Evolutionary conservation across 2,113 vertebrate genomes (phyloP), one percentile per base, ranked within the genome.

Genomic region (Peucedramus taeniatus): DNA sequence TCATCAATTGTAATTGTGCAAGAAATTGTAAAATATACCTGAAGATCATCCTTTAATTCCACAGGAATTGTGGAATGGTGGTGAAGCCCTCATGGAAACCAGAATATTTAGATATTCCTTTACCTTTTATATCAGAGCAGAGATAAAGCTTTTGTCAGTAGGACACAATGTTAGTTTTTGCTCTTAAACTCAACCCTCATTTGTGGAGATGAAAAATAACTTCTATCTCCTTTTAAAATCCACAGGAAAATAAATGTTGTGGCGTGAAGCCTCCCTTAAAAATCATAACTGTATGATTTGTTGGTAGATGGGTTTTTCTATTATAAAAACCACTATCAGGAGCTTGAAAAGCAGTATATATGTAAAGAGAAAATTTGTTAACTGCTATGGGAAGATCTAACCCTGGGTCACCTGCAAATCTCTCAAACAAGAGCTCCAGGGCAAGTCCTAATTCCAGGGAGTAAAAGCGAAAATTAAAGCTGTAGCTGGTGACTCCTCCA

Each of bases 331-430:
- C 49, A 28, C 53, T 63, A 93, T 76, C 71, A 61, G 76, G 80
- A 66, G 93, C 97, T 97, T 94, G 95, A 83, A 98, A 98, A 98
- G 97, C 98, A 98, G 98, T 97, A 98, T 98, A 98, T 98, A 98
- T 98, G 98, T 98, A 97, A 98, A 98, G 98, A 98, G 98, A 98
- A 98, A 98, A 99, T 98, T 97, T 98, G 98, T 98, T 98, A 98
- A 97, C 97, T 98, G 98, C 94, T 98, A 75, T 80, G 98, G 97
- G 98, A 98, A 98, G 98, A 97, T 96, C 88, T 98, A 98, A 98
- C 98, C 98, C 83, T 95, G 97, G 98, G 99, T 99, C 98, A 98
- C 94, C 83, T 96, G 98, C 98, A 99, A 98, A 98, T 98, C 98
- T 98, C 97, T 97, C 98, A 51, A 98, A 98, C 98, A 98, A 96